These are phyloP conservation scores for Uropetala carovei DNA, from an alignment of 2,888 invertebrate genomes.

Conservation along the genomic window DNA sequence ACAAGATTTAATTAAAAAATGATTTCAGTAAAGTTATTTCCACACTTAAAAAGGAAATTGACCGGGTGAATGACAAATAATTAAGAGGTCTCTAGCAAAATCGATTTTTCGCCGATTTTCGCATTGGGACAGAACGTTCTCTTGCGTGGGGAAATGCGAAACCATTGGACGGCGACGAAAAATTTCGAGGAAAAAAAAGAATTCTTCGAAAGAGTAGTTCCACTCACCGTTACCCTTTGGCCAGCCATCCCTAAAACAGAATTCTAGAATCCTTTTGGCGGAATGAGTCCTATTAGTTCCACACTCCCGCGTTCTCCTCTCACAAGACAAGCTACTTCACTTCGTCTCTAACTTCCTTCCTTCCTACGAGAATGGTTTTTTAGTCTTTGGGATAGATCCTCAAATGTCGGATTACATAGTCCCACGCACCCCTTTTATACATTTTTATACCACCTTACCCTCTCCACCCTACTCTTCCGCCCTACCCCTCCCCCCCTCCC, in stretches of 20 bases:
- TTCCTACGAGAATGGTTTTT: background rate
- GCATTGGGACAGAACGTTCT: no score
- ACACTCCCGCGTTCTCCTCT: background rate
- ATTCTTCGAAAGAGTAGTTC: background rate
- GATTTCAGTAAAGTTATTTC: no score
- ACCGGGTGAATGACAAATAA: no score
- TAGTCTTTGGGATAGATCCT: background rate
- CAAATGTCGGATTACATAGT: background rate
- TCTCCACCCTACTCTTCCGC: background rate
- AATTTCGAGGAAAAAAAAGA: no score
- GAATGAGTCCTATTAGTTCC: background rate
- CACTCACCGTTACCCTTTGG: conserved; percentile 19
- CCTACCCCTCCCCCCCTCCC: background rate
- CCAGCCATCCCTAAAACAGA: conserved; percentile 36
- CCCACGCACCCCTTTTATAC: conserved; percentile 18
- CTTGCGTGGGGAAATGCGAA: no score
- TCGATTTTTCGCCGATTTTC: no score
- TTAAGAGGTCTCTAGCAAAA: no score
- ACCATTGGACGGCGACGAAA: no score
- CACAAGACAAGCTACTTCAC: background rate
- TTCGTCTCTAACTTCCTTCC: background rate
- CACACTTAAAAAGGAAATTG: no score
- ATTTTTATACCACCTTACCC: background rate
- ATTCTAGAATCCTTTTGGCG: background rate
- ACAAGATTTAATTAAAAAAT: no score